Base-by-base conservation (phyloP, 2,888 invertebrate species). In the Chaitophorus viminalis region DNA sequence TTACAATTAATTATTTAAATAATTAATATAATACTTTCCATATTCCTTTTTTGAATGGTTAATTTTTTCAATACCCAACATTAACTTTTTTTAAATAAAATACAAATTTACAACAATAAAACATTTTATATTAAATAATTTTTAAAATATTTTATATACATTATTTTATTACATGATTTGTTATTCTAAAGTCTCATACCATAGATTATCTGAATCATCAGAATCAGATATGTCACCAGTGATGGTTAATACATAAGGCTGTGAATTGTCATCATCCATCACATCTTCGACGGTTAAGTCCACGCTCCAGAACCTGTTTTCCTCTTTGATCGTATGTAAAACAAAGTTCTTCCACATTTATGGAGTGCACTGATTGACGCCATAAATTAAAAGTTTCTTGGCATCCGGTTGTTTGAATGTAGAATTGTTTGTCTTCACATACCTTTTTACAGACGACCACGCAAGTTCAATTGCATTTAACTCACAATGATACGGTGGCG, bases 401-500 rank as follows among this genome's bases (percentile, higher is more conserved):
- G 72, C 82, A 36, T 82, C 72, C 11, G 36, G 21, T 8, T 46
- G 39, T 25, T 82, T 72, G 54, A 82, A 82, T 39, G 82, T 72
- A 1, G 21, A 29, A 82, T 82, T 82, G n/a, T 82, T 82, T 25
- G 25, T 82, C n/a, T 68, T 72, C 17, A 82, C 46, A 39, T 82
- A 46, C 17, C n/a, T 52, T 82, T 72, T 82, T 8, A 82, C 82
- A n/a, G 25, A n/a, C 31, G 39, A n/a, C 70, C 82, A 82, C 33
- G 72, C 72, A 3, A 82, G 25, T 46, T 82, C n/a, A 11, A 82
- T 82, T 9, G 72, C 46, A 72, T 82, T 82, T 3, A 82, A 52
- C 31, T 82, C 72, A 72, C 82, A 39, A 25, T 82, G 82, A 72
- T 82, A n/a, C 25, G 72, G 82, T 21, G 70, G 82, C n/a, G 18